Evolutionary conservation across 2,888 invertebrate species (phyloP).

Genomic region (Melieria crassipennis): DNA sequence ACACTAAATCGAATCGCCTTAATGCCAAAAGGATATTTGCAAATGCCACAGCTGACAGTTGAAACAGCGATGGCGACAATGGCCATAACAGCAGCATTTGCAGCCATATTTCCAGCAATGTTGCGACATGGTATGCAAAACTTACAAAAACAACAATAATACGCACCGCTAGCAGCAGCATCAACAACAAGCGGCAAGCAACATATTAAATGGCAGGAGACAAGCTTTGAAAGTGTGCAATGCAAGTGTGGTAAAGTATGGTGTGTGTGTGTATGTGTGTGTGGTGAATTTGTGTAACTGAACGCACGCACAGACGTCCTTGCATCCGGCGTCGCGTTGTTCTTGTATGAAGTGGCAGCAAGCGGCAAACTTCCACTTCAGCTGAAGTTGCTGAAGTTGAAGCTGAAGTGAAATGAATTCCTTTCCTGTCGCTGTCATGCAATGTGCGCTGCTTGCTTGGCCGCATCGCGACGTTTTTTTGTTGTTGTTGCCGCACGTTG

Average conservation of each 20-base stretch:
- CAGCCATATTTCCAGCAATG: conserved; percentile 10
- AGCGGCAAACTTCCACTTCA: too few relatives aligned
- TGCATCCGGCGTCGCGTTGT: neutral
- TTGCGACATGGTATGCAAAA: neutral
- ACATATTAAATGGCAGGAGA: neutral
- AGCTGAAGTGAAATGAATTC: conserved; percentile 12
- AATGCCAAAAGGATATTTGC: too few relatives aligned
- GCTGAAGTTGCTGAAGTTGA: too few relatives aligned
- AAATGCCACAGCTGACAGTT: too few relatives aligned
- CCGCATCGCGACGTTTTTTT: neutral
- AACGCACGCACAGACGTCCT: conserved; percentile 11
- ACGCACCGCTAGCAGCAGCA: neutral
- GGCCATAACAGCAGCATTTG: neutral
- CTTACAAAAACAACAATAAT: too few relatives aligned
- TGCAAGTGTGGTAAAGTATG: too few relatives aligned
- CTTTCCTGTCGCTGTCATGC: conserved; percentile 19
- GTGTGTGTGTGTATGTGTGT: too few relatives aligned
- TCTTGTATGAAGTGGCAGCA: too few relatives aligned
- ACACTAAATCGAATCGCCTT: too few relatives aligned
- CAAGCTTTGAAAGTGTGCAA: too few relatives aligned
- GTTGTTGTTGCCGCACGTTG: conserved; percentile 28
- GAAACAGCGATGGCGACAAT: too few relatives aligned
- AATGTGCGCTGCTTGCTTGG: neutral
- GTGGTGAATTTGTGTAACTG: neutral
- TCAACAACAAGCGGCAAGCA: neutral